These are phyloP conservation scores for Anseranas semipalmata DNA, from an alignment of 2,113 vertebrate genomes.

Conservation along the genomic window DNA sequence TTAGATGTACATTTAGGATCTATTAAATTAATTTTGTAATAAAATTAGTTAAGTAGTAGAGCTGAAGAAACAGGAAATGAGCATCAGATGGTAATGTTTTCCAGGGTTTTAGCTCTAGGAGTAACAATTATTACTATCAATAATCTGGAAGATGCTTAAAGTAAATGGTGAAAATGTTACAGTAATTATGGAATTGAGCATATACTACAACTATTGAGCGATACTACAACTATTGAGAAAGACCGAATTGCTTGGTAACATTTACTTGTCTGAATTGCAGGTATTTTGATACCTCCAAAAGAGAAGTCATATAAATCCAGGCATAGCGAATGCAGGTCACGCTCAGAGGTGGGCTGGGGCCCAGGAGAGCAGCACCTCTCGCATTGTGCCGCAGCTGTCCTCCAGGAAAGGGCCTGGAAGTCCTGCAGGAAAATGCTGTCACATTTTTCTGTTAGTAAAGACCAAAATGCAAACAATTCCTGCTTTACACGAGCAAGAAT, in stretches of 20 bases:
- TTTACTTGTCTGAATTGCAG: background rate
- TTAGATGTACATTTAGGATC: background rate
- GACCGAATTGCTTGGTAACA: background rate
- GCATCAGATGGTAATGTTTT: background rate
- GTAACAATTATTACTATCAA: background rate
- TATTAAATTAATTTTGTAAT: background rate
- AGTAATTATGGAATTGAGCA: background rate
- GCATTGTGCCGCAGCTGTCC: fast-evolving
- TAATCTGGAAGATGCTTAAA: background rate
- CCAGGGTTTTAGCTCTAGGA: background rate
- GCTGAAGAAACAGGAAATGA: background rate
- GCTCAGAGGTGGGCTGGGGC: fast-evolving
- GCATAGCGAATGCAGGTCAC: fast-evolving
- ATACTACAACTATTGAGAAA: background rate
- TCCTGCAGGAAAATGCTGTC: fast-evolving
- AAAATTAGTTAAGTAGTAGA: background rate
- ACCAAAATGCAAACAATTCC: background rate
- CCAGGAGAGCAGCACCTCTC: background rate
- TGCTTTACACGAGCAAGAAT: background rate
- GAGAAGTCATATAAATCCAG: background rate
- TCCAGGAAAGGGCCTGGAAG: background rate
- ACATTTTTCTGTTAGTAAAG: background rate
- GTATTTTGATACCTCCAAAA: background rate
- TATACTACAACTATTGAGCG: too few relatives aligned
- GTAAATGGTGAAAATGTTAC: background rate